Evolutionary conservation across 2,888 invertebrate species (phyloP).

Genomic region (Pyrocoelia pectoralis): DNA sequence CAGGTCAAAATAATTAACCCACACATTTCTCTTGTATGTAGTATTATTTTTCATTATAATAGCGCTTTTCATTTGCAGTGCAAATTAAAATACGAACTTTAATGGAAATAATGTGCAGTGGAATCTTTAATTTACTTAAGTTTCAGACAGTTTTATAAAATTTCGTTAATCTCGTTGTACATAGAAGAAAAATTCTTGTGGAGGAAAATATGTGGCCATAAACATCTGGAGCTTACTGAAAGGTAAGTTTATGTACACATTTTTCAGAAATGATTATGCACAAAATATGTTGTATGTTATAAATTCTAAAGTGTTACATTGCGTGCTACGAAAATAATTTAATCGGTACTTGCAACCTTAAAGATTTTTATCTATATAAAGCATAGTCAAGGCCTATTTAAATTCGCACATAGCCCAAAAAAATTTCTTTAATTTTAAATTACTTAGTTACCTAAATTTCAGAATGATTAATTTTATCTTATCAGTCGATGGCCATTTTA

Average conservation of each 20-base stretch:
- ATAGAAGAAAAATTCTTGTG: neutral
- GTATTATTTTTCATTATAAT: neutral
- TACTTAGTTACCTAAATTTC: neutral
- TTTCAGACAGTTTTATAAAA: constrained; percentile 1
- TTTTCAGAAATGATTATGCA: neutral
- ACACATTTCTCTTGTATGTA: neutral
- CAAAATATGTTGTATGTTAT: neutral
- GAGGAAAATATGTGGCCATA: constrained; percentile 3
- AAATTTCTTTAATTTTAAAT: neutral
- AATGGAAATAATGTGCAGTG: constrained; percentile 8
- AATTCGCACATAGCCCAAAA: neutral
- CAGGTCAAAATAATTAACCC: neutral
- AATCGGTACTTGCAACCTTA: constrained; percentile 8
- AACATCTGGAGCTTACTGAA: constrained; percentile 8
- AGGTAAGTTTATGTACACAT: neutral
- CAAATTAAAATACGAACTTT: neutral
- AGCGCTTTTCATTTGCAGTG: constrained; percentile 2
- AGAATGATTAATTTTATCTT: too few species aligned
- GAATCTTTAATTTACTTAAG: neutral
- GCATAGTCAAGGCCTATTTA: neutral
- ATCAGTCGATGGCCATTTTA: too few species aligned
- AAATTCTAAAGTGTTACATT: constrained; percentile 7
- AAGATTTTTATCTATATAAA: constrained; percentile 2
- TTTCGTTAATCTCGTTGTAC: neutral
- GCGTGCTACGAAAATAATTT: constrained; percentile 2